These are phyloP conservation scores for Vombatus ursinus DNA, from an alignment of 2,113 vertebrate genomes.

Conservation along the genomic window DNA sequence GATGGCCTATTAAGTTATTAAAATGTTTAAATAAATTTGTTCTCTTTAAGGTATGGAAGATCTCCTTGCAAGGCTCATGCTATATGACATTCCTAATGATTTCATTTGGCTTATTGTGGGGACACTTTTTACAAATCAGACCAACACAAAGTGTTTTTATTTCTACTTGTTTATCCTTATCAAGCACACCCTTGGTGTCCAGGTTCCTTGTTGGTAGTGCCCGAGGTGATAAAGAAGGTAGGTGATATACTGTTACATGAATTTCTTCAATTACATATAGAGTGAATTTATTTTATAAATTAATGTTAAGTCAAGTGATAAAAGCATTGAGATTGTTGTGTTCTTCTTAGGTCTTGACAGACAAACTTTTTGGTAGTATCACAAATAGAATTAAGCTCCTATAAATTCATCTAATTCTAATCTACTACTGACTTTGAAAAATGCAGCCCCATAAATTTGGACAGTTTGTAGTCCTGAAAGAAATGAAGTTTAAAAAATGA, in stretches of 20 bases:
- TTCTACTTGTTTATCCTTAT: slow-evolving; percentile 95
- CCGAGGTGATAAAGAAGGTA: slow-evolving; percentile 94
- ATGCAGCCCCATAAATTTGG: neutral
- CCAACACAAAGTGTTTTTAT: slow-evolving; percentile 96
- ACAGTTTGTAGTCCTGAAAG: neutral
- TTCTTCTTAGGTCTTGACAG: neutral
- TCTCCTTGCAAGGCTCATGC: slow-evolving; percentile 94
- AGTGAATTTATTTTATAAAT: neutral
- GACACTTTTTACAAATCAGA: slow-evolving; percentile 91
- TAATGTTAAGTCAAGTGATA: neutral
- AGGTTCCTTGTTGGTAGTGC: slow-evolving; percentile 92
- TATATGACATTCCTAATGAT: slow-evolving; percentile 95
- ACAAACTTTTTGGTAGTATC: accelerated
- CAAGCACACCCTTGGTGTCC: slow-evolving; percentile 96
- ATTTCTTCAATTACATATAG: neutral
- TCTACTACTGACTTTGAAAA: neutral
- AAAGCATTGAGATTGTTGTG: neutral
- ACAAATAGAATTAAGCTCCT: neutral
- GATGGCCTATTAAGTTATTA: neutral
- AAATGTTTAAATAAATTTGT: slow-evolving; percentile 43
- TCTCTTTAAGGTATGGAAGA: slow-evolving; percentile 93
- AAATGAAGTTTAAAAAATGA: neutral
- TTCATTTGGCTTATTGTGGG: slow-evolving; percentile 93
- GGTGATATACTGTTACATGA: neutral
- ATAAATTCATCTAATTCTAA: neutral